These are phyloP conservation scores for Oreochromis mossambicus DNA, from an alignment of 2,797 vertebrate genomes.

Conservation along the genomic window DNA sequence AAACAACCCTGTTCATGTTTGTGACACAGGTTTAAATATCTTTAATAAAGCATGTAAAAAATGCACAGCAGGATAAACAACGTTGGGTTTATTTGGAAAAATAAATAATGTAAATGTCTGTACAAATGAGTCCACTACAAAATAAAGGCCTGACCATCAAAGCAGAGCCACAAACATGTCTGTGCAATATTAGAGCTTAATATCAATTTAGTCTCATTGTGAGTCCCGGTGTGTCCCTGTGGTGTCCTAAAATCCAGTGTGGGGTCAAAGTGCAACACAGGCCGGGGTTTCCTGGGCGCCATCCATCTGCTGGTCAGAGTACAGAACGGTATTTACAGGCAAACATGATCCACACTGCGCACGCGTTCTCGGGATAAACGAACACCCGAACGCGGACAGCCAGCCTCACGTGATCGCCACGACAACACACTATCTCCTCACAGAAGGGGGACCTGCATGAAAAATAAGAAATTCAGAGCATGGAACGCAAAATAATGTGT, in stretches of 20 bases:
- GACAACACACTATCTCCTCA: constrained; percentile 92
- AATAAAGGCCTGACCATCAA: not conserved
- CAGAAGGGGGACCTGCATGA: constrained; percentile 90
- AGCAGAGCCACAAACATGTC: not conserved
- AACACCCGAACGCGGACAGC: constrained; percentile 92
- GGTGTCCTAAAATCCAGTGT: not conserved
- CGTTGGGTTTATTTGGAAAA: constrained; percentile 58
- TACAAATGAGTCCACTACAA: constrained; percentile 10
- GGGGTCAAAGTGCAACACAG: not conserved
- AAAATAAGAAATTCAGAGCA: not conserved
- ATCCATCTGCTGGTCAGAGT: constrained; percentile 69
- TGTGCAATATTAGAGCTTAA: not conserved
- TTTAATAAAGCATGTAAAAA: not conserved
- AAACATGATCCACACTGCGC: constrained; percentile 98
- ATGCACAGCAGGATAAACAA: not conserved
- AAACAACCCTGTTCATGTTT: rapidly evolving
- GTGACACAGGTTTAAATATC: not conserved
- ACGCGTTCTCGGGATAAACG: constrained; percentile 88
- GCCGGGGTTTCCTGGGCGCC: not conserved
- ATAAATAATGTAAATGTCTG: constrained; percentile 34
- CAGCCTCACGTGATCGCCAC: constrained; percentile 92
- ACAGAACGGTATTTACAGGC: constrained; percentile 96
- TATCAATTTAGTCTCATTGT: not conserved
- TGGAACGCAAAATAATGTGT: not conserved
- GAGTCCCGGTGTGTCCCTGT: not conserved